Evolutionary conservation across 2,113 vertebrate species (phyloP).

Genomic region (Coreoperca whiteheadi): DNA sequence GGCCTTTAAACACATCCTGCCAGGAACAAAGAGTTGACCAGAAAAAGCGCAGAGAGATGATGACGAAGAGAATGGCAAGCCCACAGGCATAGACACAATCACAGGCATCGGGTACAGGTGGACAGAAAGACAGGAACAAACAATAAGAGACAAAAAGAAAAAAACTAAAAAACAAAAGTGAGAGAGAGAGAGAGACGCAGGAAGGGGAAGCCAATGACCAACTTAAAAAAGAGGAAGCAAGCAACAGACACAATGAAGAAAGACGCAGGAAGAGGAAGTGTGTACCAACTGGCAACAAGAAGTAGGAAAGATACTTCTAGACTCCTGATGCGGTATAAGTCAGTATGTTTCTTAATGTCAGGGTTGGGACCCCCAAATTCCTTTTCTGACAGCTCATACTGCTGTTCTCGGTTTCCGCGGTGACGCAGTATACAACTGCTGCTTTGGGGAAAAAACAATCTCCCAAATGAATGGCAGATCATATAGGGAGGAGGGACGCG

Average conservation of each 20-base stretch:
- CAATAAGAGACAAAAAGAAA: neutral
- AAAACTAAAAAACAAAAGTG: conserved; percentile 14
- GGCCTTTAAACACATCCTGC: neutral
- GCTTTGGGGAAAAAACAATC: neutral
- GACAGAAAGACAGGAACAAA: neutral
- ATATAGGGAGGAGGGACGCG: neutral
- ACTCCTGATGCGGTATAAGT: neutral
- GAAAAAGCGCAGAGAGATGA: neutral
- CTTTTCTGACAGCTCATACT: neutral
- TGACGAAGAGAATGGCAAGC: neutral
- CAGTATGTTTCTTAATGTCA: conserved; percentile 6
- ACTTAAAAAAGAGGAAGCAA: conserved; percentile 79
- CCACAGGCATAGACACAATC: neutral
- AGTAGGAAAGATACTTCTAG: conserved; percentile 20
- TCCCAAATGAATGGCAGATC: neutral
- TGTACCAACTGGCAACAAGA: conserved; percentile 57
- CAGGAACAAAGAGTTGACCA: neutral
- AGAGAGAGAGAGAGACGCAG: conserved; percentile 3
- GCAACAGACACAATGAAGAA: conserved; percentile 79
- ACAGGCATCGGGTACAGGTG: neutral
- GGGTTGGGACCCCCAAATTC: neutral
- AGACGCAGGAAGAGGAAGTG: conserved; percentile 74
- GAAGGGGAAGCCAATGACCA: conserved; percentile 38
- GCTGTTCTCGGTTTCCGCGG: conserved; percentile 12
- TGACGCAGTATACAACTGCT: neutral